These are phyloP conservation scores for Cephalopterus ornatus DNA, from an alignment of 2,113 vertebrate genomes.

Conservation along the genomic window DNA sequence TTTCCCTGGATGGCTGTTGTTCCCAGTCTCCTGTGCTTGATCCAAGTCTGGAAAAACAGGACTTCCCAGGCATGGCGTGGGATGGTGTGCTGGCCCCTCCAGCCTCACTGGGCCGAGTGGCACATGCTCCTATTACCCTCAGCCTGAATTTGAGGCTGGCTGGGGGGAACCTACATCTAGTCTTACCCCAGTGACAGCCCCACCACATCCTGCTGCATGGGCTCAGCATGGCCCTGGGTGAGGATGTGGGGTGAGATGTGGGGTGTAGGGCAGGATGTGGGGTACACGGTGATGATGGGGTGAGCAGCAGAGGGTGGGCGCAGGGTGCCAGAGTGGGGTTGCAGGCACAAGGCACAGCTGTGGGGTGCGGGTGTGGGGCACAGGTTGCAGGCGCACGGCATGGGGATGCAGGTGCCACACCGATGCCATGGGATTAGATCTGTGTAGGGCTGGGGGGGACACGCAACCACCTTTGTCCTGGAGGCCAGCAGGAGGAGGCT, in stretches of 20 bases:
- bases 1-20: not conserved
- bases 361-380: not conserved
- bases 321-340: not conserved
- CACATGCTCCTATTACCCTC: not conserved
- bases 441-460: not conserved
- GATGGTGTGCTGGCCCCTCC: not conserved
- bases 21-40: not conserved
- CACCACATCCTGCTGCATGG: rapidly evolving
- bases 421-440: not conserved
- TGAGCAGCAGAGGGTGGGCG: not conserved
- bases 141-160: not conserved
- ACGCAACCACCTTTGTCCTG: rapidly evolving
- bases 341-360: not conserved
- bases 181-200: not conserved
- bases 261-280: not conserved
- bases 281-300: rapidly evolving
- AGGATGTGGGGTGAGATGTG: too few relatives aligned
- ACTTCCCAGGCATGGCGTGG: rapidly evolving
- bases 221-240: not conserved
- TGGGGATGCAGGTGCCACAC: not conserved
- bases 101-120: not conserved
- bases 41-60: not conserved
- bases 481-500: rapidly evolving
- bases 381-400: not conserved
- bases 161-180: not conserved